Evolutionary conservation across 2,888 invertebrate genomes (phyloP).

Genomic region (Timema cristinae): DNA sequence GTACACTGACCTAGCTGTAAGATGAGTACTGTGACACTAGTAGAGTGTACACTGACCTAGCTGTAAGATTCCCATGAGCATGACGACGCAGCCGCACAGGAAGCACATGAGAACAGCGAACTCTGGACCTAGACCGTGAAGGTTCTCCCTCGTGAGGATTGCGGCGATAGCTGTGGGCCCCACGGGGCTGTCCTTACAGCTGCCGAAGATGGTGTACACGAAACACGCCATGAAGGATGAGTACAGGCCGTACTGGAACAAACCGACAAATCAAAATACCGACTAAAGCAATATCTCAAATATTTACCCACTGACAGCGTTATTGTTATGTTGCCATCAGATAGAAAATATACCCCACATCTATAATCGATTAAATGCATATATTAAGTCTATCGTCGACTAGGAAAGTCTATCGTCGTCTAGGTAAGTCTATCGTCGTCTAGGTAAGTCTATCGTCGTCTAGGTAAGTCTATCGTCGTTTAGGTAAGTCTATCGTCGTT

Average conservation of each 20-base stretch:
- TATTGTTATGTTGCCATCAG: not conserved
- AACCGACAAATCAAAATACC: too few relatives aligned
- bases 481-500: too few relatives aligned
- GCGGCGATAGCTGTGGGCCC: slow-evolving; percentile 90
- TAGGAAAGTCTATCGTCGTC: not conserved
- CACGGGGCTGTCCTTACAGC: slow-evolving; percentile 80
- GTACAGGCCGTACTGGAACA: slow-evolving; percentile 84
- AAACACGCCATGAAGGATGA: slow-evolving; percentile 93
- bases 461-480: too few relatives aligned
- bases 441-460: too few relatives aligned
- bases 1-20: too few relatives aligned
- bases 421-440: too few relatives aligned
- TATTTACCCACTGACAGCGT: not conserved
- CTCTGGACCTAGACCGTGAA: slow-evolving; percentile 63
- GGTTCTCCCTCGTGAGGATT: slow-evolving; percentile 70
- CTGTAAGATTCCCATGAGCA: slow-evolving; percentile 69
- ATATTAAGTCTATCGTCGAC: too few relatives aligned
- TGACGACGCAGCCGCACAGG: slow-evolving; percentile 64
- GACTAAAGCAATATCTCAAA: too few relatives aligned
- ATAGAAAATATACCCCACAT: not conserved
- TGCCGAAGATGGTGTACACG: slow-evolving; percentile 84
- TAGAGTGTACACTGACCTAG: slow-evolving; percentile 52
- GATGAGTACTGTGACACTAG: too few relatives aligned
- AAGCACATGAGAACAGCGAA: slow-evolving; percentile 70
- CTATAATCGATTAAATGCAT: too few relatives aligned